These are phyloP conservation scores for Nemurella pictetii DNA, from an alignment of 2,888 invertebrate genomes.

Conservation along the genomic window DNA sequence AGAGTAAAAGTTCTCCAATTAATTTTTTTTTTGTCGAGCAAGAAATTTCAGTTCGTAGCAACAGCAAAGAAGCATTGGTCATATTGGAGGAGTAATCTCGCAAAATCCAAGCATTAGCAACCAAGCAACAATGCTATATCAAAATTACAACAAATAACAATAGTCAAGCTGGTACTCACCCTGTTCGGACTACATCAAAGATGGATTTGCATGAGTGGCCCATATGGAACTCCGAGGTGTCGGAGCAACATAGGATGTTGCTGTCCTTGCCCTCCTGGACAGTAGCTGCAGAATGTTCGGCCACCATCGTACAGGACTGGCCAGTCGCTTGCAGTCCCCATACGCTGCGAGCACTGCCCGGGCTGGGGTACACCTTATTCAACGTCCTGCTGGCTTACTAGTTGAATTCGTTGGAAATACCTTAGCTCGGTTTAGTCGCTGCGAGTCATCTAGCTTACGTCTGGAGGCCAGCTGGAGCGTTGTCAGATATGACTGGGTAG, in stretches of 20 bases:
- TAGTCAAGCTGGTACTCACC: constrained; percentile 58
- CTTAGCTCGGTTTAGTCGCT: neutral
- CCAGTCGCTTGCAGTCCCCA: constrained; percentile 83
- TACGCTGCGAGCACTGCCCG: constrained; percentile 87
- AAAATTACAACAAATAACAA: neutral
- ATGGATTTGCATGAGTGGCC: constrained; percentile 68
- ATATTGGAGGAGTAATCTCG: too few species aligned
- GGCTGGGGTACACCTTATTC: constrained; percentile 75
- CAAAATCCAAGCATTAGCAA: too few species aligned
- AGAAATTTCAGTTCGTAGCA: too few species aligned
- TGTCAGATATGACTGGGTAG: neutral
- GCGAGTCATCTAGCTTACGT: neutral
- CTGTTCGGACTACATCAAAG: constrained; percentile 83
- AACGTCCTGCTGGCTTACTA: constrained; percentile 50
- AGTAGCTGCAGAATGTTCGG: constrained; percentile 58
- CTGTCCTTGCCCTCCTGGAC: constrained; percentile 52
- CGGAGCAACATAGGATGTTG: constrained; percentile 52
- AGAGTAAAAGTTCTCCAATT: too few species aligned
- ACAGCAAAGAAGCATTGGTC: too few species aligned
- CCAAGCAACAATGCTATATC: neutral
- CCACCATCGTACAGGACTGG: constrained; percentile 73
- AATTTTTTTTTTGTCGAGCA: too few species aligned
- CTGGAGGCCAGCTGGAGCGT: neutral
- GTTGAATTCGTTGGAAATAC: constrained; percentile 3
- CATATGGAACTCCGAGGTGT: constrained; percentile 52